Percentiles rank a stretch among this genome's conserved stretches.
phyloP scores from a whole-genome alignment of 2,888 invertebrate genomes.

The Heliothis peltigera region DNA sequence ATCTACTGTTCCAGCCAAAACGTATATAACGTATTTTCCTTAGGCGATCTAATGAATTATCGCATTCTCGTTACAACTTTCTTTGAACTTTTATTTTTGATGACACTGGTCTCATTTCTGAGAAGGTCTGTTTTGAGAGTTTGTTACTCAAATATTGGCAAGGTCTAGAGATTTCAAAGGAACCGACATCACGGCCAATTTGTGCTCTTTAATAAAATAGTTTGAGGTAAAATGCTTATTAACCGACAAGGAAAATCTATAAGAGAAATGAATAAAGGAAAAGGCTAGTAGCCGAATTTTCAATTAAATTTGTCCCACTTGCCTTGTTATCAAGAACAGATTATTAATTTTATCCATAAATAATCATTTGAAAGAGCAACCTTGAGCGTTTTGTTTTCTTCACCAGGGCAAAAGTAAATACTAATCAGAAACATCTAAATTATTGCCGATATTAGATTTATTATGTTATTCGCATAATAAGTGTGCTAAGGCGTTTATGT shows the following conservation, averaged over 20 bases:
- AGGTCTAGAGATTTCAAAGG: slow-evolving; percentile 33
- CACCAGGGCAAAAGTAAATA: background rate
- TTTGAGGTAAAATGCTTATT: background rate
- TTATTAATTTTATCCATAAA: background rate
- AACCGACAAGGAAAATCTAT: too few species aligned
- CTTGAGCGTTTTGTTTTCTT: background rate
- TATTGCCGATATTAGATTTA: slow-evolving; percentile 31
- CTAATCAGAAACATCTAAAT: slow-evolving; percentile 10
- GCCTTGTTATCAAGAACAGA: slow-evolving; percentile 8
- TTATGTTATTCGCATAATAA: slow-evolving; percentile 47
- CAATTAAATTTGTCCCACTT: background rate
- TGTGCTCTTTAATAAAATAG: background rate
- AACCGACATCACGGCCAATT: slow-evolving; percentile 6
- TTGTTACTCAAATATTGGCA: slow-evolving; percentile 38
- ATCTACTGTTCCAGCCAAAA: slow-evolving; percentile 79
- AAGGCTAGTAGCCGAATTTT: too few species aligned
- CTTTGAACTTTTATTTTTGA: slow-evolving; percentile 57
- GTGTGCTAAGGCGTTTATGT: slow-evolving; percentile 55
- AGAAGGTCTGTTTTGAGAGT: slow-evolving; percentile 44
- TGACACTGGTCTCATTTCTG: slow-evolving; percentile 44
- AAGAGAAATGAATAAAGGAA: too few species aligned
- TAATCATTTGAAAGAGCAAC: background rate
- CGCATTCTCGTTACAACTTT: slow-evolving; percentile 49
- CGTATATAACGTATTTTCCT: slow-evolving; percentile 64
- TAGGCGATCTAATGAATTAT: slow-evolving; percentile 57